Evolutionary conservation across 1,140 invertebrate species (phyloP).

Genomic region (Eumaeus atala): DNA sequence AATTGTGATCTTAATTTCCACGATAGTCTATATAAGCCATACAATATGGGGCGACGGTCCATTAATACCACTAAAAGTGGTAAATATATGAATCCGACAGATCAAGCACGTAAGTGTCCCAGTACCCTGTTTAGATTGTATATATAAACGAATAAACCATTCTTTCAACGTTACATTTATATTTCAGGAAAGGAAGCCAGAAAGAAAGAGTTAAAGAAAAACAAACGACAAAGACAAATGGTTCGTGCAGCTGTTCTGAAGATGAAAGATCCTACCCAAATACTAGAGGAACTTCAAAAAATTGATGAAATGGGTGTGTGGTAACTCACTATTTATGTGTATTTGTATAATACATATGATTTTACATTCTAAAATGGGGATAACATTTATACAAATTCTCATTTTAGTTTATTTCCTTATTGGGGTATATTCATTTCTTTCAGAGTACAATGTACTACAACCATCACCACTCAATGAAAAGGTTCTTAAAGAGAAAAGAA

Average conservation of each 20-base stretch:
- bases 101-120: constrained; percentile 96
- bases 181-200: constrained; percentile 94
- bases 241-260: constrained; percentile 97
- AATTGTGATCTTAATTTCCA: constrained; percentile 15
- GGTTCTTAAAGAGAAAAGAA: constrained; percentile 96
- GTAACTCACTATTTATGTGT: no score
- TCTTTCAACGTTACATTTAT: constrained; percentile 4
- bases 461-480: constrained; percentile 96
- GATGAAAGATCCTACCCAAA: constrained; percentile 96
- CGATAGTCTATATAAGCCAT: constrained; percentile 9
- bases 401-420: not conserved
- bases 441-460: constrained; percentile 95
- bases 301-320: constrained; percentile 96
- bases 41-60: constrained; percentile 93
- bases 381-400: no score
- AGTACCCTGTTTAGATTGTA: not conserved
- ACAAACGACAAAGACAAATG: constrained; percentile 96
- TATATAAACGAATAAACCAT: not conserved
- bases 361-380: no score
- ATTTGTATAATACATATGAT: no score
- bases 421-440: constrained; percentile 41
- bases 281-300: constrained; percentile 96
- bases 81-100: constrained; percentile 99
- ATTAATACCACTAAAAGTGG: constrained; percentile 99
- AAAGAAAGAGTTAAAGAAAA: constrained; percentile 98